A percentile compares a stretch with the other conserved stretches of the same genome.
Conservation (phyloP, 2,797 vertebrate genomes). For the Bradypodion ventrale region DNA sequence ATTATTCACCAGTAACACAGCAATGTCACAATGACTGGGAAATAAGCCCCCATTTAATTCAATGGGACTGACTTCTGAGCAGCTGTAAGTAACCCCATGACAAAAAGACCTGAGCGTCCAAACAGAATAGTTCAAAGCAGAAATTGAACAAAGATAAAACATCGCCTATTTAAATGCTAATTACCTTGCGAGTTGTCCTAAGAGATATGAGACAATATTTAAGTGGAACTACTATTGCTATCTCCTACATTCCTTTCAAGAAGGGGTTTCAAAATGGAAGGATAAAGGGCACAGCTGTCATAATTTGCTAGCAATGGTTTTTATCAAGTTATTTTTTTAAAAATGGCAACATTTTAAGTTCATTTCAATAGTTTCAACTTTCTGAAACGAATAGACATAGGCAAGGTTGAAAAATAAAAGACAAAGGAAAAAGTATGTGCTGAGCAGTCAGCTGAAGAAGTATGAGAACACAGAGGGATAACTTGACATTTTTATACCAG, state of each 20-base stretch:
- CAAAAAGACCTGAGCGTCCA: conserved; percentile 19
- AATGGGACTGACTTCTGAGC: not conserved
- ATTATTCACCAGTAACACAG: not conserved
- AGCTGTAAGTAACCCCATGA: not conserved
- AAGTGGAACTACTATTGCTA: too few relatives aligned
- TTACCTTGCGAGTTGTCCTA: too few relatives aligned
- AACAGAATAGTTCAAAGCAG: conserved; percentile 28
- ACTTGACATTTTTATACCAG: not conserved
- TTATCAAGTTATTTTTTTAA: not conserved
- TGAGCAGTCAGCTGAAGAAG: conserved; percentile 27
- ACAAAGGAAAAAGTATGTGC: not conserved
- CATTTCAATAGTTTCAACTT: not conserved
- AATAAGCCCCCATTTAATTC: not conserved
- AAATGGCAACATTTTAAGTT: not conserved
- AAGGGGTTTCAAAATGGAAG: conserved; percentile 39
- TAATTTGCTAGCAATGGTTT: not conserved
- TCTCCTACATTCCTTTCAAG: conserved; percentile 19
- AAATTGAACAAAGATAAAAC: conserved; percentile 5
- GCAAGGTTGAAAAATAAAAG: not conserved
- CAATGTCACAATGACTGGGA: not conserved
- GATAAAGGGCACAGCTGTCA: conserved; percentile 33
- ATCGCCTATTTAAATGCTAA: too few relatives aligned
- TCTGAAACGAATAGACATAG: conserved; percentile 24
- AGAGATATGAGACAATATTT: too few relatives aligned
- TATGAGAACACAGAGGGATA: conserved; percentile 17